A percentile compares a stretch with the other conserved stretches of the same genome.
Conservation (phyloP, 1,140 invertebrate species). For the Neodiprion fabricii region DNA sequence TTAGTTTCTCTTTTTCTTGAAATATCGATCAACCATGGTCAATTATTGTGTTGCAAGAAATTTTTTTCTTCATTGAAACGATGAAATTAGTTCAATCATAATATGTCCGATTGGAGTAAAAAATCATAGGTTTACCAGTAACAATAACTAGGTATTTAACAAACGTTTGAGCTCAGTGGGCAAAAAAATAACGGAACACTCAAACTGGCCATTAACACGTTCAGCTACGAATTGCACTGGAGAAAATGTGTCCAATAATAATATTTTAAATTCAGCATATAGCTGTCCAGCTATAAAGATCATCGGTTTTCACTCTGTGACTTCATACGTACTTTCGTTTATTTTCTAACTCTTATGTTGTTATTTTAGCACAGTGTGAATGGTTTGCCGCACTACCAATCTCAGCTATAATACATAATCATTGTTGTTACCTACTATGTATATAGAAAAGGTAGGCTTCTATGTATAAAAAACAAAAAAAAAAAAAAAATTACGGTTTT, state of each 20-base stretch:
- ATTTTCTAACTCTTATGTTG: constrained; percentile 16
- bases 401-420: constrained; percentile 62
- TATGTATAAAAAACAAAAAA: constrained; percentile 20
- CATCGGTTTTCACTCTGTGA: neutral
- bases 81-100: too few species aligned
- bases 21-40: neutral
- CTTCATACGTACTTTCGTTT: neutral
- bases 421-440: constrained; percentile 51
- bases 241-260: neutral
- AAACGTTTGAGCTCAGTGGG: too few species aligned
- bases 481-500: constrained; percentile 42
- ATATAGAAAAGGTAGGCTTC: constrained; percentile 12
- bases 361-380: constrained; percentile 44
- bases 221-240: neutral
- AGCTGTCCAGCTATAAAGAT: neutral
- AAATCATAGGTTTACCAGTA: too few species aligned
- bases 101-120: too few species aligned
- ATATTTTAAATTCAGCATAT: neutral
- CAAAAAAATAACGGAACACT: neutral
- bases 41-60: neutral
- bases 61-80: too few species aligned
- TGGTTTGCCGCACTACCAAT: constrained; percentile 43
- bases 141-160: too few species aligned
- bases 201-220: neutral
- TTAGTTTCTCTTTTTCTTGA: neutral